Percentiles rank a stretch among this genome's conserved stretches.
phyloP scores from a whole-genome alignment of 2,888 invertebrate species.

The Leucophora obtusa region DNA sequence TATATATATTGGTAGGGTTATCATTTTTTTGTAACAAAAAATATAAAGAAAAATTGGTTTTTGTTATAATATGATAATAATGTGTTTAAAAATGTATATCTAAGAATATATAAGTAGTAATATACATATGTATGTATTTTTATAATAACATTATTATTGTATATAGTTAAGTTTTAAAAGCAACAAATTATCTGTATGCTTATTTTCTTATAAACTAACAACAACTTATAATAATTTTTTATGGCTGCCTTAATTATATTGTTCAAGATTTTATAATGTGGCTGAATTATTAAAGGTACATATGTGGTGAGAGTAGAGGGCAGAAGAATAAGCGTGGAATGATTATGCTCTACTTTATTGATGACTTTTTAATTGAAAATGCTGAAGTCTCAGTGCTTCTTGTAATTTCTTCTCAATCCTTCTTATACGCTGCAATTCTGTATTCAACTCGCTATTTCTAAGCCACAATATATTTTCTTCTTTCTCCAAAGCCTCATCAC shows the following conservation, averaged over 20 bases:
- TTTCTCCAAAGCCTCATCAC: slow-evolving; percentile 69
- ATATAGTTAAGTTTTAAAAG: not conserved
- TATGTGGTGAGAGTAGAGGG: not conserved
- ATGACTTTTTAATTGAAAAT: slow-evolving; percentile 31
- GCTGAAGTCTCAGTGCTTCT: slow-evolving; percentile 55
- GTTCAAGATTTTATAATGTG: not conserved
- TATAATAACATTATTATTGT: not conserved
- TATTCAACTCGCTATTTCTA: slow-evolving; percentile 42
- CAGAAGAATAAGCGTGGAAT: not conserved
- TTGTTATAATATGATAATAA: not conserved
- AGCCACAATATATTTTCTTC: slow-evolving; percentile 44
- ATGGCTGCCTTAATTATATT: slow-evolving; percentile 31
- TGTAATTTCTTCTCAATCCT: slow-evolving; percentile 56
- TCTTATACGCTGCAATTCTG: slow-evolving; percentile 15
- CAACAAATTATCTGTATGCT: not conserved
- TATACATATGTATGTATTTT: not conserved
- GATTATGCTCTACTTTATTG: not conserved
- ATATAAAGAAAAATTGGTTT: not conserved
- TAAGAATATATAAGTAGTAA: not conserved
- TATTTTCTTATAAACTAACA: slow-evolving; percentile 32
- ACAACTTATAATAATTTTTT: slow-evolving; percentile 42
- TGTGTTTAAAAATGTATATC: not conserved
- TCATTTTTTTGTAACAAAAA: not conserved
- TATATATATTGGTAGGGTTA: not conserved
- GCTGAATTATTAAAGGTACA: slow-evolving; percentile 2